phyloP scores from a whole-genome alignment of 2,888 invertebrate genomes.

The Xestia rhomboidea region DNA sequence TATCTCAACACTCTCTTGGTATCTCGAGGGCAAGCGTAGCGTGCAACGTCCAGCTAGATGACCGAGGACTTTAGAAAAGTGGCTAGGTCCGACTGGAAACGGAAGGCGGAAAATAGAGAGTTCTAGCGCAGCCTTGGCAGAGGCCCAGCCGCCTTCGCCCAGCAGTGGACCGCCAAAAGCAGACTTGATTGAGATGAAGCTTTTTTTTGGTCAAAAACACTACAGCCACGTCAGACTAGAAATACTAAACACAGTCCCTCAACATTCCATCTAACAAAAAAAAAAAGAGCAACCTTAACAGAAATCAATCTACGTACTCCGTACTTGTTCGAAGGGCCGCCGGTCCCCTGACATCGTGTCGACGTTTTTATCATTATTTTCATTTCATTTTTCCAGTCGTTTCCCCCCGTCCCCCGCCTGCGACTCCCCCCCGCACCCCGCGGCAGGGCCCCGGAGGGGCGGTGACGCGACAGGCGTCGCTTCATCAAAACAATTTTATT shows the following conservation, averaged over 20 bases:
- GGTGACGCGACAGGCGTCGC: constrained; percentile 73
- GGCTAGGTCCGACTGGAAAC: background rate
- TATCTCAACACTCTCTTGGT: background rate
- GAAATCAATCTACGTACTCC: constrained; percentile 67
- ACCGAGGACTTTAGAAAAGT: background rate
- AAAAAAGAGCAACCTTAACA: constrained; percentile 38
- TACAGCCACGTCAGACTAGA: background rate
- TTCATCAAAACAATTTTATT: constrained; percentile 80
- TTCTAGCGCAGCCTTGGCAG: background rate
- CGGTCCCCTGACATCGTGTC: constrained; percentile 72
- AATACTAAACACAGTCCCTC: no score
- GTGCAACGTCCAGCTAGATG: background rate
- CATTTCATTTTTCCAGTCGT: constrained; percentile 77
- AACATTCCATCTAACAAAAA: constrained; percentile 24
- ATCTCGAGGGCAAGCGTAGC: background rate
- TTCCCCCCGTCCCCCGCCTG: constrained; percentile 54
- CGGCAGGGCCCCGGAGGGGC: constrained; percentile 64
- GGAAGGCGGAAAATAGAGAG: background rate
- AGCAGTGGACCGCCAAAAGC: background rate
- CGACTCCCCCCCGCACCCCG: constrained; percentile 30
- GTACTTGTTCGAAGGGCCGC: constrained; percentile 63
- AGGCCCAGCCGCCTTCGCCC: background rate
- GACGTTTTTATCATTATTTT: constrained; percentile 83
- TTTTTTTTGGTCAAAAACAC: background rate
- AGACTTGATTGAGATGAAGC: background rate